Percentiles rank a stretch among this genome's conserved stretches.
Evolutionary conservation across 1,140 invertebrate species (phyloP).

Genomic region (Steinernema feltiae): DNA sequence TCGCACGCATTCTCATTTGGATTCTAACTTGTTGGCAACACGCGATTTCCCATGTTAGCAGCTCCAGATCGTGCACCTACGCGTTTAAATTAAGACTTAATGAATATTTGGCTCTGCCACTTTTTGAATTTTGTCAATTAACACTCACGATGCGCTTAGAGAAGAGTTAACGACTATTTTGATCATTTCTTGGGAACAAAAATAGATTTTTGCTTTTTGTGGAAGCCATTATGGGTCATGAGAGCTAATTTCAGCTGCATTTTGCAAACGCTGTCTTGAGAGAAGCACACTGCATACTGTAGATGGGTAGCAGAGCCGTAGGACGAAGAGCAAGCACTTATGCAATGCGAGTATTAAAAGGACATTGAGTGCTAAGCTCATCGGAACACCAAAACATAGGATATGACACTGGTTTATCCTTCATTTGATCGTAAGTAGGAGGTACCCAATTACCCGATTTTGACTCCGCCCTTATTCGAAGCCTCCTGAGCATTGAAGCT

Average conservation of each 20-base stretch:
- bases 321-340: too few relatives aligned
- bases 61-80: background rate
- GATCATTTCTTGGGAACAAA: too few relatives aligned
- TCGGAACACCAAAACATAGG: background rate
- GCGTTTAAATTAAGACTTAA: background rate
- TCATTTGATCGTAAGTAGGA: conserved; percentile 1
- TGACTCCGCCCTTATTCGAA: background rate
- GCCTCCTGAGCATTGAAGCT: background rate
- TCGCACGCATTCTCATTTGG: background rate
- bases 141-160: background rate
- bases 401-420: conserved; percentile 9
- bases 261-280: too few relatives aligned
- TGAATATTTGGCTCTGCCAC: background rate
- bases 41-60: background rate
- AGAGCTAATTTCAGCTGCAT: too few relatives aligned
- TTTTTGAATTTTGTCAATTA: background rate
- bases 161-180: background rate
- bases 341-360: too few relatives aligned
- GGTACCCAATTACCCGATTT: conserved; percentile 7
- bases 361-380: background rate
- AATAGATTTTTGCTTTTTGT: too few relatives aligned
- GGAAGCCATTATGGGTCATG: too few relatives aligned
- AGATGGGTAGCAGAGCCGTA: too few relatives aligned
- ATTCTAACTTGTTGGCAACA: background rate
- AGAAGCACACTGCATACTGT: too few relatives aligned